These are phyloP conservation scores for Craniophora ligustri DNA, from an alignment of 2,888 invertebrate species.

Conservation along the genomic window DNA sequence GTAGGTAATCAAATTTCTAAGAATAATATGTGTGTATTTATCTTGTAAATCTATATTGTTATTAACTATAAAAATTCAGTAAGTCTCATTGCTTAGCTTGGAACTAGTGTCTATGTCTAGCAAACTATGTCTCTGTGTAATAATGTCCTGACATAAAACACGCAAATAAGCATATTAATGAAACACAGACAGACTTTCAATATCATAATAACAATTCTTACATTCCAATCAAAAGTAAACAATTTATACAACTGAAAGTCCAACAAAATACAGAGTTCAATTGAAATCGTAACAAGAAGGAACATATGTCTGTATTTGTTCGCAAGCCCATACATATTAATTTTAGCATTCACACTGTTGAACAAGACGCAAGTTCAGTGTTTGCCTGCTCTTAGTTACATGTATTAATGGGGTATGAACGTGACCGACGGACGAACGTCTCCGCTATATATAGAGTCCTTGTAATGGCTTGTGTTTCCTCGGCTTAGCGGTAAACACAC, in stretches of 20 bases:
- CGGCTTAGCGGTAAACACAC: conserved; percentile 49
- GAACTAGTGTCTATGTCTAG: no score
- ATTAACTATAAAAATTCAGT: no score
- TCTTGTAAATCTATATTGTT: no score
- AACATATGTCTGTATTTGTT: conserved; percentile 9
- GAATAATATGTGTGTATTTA: no score
- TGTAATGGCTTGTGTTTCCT: conserved; percentile 76
- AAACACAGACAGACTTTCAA: no score
- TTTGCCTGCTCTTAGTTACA: conserved; percentile 66
- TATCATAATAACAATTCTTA: no score
- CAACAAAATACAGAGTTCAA: conserved; percentile 1
- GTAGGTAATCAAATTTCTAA: no score
- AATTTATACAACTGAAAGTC: background rate
- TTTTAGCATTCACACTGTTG: conserved; percentile 36
- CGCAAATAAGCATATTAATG: no score
- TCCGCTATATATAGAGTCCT: conserved; percentile 68
- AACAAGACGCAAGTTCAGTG: conserved; percentile 49
- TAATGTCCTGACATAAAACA: no score
- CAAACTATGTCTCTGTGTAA: no score
- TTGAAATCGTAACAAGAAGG: conserved; percentile 18
- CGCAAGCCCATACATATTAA: conserved; percentile 29
- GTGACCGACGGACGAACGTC: conserved; percentile 73
- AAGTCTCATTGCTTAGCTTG: no score
- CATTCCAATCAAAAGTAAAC: no score
- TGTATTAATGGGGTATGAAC: conserved; percentile 76